phyloP scores from a whole-genome alignment of 2,113 vertebrate species.

The Capreolus pygargus region DNA sequence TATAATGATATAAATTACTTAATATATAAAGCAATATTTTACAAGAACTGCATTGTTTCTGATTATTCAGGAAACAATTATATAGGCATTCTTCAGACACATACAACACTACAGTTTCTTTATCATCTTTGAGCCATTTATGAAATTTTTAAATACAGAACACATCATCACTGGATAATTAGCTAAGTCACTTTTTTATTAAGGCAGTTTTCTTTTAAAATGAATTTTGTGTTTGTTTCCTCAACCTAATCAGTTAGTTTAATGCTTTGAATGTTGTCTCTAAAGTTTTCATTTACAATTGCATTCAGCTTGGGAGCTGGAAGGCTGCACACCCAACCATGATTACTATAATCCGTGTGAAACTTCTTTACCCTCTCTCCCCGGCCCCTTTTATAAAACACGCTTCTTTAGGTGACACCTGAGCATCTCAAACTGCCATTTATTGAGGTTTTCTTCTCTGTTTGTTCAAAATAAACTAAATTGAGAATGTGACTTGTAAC shows the following conservation, averaged over 20 bases:
- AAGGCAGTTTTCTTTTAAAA: constrained; percentile 12
- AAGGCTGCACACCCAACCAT: not conserved
- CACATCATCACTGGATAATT: not conserved
- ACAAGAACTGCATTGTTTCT: not conserved
- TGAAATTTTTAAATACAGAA: not conserved
- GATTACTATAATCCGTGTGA: not conserved
- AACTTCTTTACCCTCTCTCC: not conserved
- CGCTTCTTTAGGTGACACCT: not conserved
- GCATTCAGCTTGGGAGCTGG: not conserved
- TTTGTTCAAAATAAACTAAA: constrained; percentile 11
- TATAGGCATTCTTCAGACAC: not conserved
- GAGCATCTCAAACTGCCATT: not conserved
- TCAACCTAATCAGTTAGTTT: not conserved
- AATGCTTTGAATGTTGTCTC: not conserved
- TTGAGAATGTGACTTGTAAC: not conserved
- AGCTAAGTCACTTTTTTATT: not conserved
- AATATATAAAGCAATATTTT: not conserved
- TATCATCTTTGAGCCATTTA: not conserved
- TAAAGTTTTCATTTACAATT: not conserved
- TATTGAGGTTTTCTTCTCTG: not conserved
- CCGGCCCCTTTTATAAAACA: not conserved
- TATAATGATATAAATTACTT: not conserved
- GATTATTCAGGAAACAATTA: not conserved
- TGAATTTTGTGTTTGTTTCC: not conserved
- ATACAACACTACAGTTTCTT: not conserved